phyloP scores from a whole-genome alignment of 2,888 invertebrate genomes.

The Xestia ashworthii region DNA sequence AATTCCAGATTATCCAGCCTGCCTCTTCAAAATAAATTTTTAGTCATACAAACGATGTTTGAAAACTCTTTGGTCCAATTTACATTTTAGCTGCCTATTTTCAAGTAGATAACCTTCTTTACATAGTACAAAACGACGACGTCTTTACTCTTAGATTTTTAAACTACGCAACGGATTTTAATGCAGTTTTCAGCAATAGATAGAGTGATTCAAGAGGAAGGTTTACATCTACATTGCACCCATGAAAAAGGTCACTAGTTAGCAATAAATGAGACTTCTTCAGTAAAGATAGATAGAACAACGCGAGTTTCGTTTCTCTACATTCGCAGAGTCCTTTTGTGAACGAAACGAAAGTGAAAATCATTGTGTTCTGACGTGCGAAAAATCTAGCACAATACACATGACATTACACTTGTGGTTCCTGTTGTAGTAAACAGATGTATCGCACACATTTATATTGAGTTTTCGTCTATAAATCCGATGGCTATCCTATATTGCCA shows the following conservation, averaged over 20 bases:
- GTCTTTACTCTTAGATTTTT: no score
- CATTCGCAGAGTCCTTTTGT: background rate
- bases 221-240: no score
- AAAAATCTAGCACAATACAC: slow-evolving; percentile 7
- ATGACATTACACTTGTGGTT: background rate
- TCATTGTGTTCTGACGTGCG: background rate
- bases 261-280: background rate
- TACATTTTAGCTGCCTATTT: background rate
- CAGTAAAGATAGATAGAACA: background rate
- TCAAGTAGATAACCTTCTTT: background rate
- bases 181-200: no score
- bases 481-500: background rate
- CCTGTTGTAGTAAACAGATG: background rate
- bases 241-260: no score
- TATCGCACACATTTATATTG: background rate
- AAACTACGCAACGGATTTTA: no score
- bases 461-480: background rate
- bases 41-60: background rate
- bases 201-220: no score
- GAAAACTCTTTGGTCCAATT: background rate
- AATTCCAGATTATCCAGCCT: background rate
- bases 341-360: background rate
- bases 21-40: background rate
- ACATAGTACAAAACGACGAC: no score
- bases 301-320: background rate